phyloP scores from a whole-genome alignment of 2,113 vertebrate species.

The Oxyruncus cristatus region DNA sequence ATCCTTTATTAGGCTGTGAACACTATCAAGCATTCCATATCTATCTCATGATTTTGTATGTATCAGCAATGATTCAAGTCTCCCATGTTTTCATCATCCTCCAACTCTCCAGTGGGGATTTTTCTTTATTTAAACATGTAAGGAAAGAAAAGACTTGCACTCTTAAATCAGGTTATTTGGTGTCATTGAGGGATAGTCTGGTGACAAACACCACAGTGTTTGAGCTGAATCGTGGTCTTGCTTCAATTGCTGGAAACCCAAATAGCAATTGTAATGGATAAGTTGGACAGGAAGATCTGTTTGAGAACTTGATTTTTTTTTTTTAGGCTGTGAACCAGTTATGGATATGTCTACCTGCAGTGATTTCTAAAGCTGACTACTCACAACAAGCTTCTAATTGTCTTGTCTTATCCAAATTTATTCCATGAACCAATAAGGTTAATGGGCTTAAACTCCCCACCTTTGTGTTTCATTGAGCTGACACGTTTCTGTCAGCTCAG shows the following conservation, averaged over 20 bases:
- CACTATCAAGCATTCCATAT: not conserved
- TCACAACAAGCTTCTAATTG: not conserved
- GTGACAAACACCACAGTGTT: not conserved
- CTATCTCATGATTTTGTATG: not conserved
- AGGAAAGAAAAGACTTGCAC: not conserved
- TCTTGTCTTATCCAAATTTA: not conserved
- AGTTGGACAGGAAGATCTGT: not conserved
- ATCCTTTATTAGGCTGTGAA: not conserved
- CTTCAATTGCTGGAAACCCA: not conserved
- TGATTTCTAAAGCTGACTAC: not conserved
- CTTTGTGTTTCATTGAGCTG: not conserved
- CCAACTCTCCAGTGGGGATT: not conserved
- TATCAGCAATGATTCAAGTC: not conserved
- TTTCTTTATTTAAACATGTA: not conserved
- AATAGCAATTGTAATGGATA: not conserved
- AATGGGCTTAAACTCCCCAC: not conserved
- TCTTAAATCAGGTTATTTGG: not conserved
- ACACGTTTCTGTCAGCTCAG: not conserved
- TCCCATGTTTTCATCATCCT: not conserved
- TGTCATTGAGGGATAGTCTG: not conserved
- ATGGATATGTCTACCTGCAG: not conserved
- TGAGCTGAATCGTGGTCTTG: not conserved
- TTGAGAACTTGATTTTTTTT: not conserved
- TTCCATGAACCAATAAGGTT: not conserved
- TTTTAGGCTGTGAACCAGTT: not conserved